Base-by-base conservation (phyloP, 2,113 vertebrate genomes). In the Bucco capensis region DNA sequence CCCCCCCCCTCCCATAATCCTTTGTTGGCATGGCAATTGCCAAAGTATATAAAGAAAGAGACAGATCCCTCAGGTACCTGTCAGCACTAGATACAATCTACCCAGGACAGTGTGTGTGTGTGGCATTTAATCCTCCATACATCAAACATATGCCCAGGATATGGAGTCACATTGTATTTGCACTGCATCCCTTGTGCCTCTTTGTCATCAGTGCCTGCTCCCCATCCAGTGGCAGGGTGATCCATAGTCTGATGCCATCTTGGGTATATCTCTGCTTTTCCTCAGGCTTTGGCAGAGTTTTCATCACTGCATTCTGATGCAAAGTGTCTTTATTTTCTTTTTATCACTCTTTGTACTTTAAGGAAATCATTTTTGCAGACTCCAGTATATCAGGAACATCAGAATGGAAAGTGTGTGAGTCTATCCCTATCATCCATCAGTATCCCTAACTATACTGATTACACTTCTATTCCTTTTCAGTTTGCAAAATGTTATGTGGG, bases 51-150 rank as follows among this genome's bases (percentile, higher is more conserved):
- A 91, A 92, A 90, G 83, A 94, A 94, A 90, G 81, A 95, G 92
- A 94, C 86, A 94, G 92, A 90, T 95, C 96, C 95, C 93, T 95
- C 81, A 71, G 86, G 81, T 96, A 76, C 87, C 90, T 96, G 88
- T 95, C 95, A 96, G 67, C 62, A 49, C 77, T 89, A 92, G 93
- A 85, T 94, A 94, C 58, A 85, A 73, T 96, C 95, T 96, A 58
- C 86, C 62, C 89, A 92, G 95, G 90, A 94, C 81, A 85, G 71
- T 90, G 81, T 93, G 78, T 93, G 88, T 96, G 92, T 95, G 84
- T 86, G n/a, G n/a, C 86, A 89, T 93, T 96, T 87, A 96, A 90
- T 96, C 88, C 96, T 87, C 90, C 92, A 87, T 93, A 92, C 78
- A 89, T 95, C 90, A 94, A 70, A 66, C 17, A 8, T 93, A 86